Base-by-base conservation (phyloP, 2,113 vertebrate species). In the Eulemur rufifrons region DNA sequence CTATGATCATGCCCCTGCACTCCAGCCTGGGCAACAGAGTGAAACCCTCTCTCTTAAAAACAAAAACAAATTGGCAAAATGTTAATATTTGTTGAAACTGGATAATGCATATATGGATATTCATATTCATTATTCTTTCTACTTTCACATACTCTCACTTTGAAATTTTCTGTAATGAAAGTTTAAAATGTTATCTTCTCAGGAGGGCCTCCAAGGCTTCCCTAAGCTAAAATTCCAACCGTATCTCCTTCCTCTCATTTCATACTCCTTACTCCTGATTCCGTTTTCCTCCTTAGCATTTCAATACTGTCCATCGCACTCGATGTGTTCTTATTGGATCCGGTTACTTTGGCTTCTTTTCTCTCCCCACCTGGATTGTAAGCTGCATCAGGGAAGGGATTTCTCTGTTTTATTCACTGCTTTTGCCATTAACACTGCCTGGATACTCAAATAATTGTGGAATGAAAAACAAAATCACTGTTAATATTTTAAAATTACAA, bases 51-150 rank as follows among this genome's bases (percentile, higher is more conserved):
- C 59, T 61, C 59, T 56, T 11, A 61, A 61, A 61, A 61, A 61
- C 8, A 27, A 61, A 61, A 27, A 27, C 59, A 61, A 61, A 56
- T 56, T 56, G 20, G 54, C 20, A 56, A 56, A 56, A 56, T 56
- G 54, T 56, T 68, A 77, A 18, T 78, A 56, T 71, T 86, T 64
- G 45, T 47, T 88, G 61, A 94, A 71, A 80, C 17, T 29, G 12
- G 42, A 32, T 56, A 20, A 61, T 8, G 50, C 32, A 45, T 80
- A 29, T 61, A 3, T 32, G 20, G 10, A 39, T 37, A 69, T 82
- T 94, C 15, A 34, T 76, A 90, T 77, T 45, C 37, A 42, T 73
- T 64, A 71, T 83, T 83, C 88, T 92, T 83, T 83, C 88, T 92
- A 61, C 64, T 39, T 52, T 92, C 54, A 47, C 3, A 9, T 17